These are phyloP conservation scores for Palaemon carinicauda DNA, from an alignment of 1,140 invertebrate species.

Conservation along the genomic window DNA sequence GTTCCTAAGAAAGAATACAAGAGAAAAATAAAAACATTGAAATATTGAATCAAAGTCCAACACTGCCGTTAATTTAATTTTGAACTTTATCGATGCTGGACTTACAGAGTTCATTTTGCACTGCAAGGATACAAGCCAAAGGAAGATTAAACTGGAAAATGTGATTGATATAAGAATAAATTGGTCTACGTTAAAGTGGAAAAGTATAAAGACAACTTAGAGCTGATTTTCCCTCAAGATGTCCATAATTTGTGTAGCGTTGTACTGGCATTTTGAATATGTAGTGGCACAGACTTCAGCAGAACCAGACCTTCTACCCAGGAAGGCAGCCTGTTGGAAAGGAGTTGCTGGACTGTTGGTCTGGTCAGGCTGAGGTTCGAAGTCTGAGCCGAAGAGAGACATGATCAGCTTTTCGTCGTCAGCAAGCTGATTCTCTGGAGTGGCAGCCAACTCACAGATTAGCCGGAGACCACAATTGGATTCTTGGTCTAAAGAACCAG, in stretches of 20 bases:
- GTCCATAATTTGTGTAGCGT: not conserved
- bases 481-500: not conserved
- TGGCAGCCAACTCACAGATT: slow-evolving; percentile 29
- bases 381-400: not conserved
- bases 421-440: not conserved
- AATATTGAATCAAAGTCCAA: too few species aligned
- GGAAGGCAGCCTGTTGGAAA: slow-evolving; percentile 7
- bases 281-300: not conserved
- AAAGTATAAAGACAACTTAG: not conserved
- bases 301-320: not conserved
- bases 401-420: not conserved
- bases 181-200: not conserved
- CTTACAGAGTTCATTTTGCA: too few species aligned
- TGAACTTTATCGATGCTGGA: too few species aligned
- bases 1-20: too few species aligned
- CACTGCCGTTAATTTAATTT: too few species aligned
- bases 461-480: slow-evolving; percentile 25
- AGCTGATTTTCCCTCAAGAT: not conserved
- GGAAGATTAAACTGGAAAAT: too few species aligned
- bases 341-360: not conserved
- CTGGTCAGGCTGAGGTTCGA: not conserved
- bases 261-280: not conserved
- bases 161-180: not conserved
- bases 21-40: too few species aligned
- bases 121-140: too few species aligned